Evolutionary conservation across 1,140 invertebrate species (phyloP).

Genomic region (Saccostrea glomerata): DNA sequence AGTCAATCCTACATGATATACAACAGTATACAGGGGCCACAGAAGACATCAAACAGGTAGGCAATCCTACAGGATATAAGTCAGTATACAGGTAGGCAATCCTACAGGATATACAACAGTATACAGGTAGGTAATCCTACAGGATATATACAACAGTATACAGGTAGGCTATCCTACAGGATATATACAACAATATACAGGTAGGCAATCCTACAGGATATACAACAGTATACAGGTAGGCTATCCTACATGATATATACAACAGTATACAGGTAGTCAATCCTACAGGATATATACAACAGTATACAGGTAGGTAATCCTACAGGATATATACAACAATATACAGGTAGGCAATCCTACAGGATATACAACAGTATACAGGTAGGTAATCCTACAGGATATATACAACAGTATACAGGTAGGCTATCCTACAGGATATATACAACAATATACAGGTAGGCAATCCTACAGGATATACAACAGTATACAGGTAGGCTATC

Average conservation of each 20-base stretch:
- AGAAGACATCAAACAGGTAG: slow-evolving; percentile 58
- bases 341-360: slow-evolving; percentile 20
- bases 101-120: not conserved
- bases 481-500: too few species aligned
- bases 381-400: too few species aligned
- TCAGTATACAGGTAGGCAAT: not conserved
- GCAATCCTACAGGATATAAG: not conserved
- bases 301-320: not conserved
- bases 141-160: slow-evolving; percentile 12
- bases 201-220: slow-evolving; percentile 27
- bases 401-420: too few species aligned
- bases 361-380: too few species aligned
- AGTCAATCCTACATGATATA: slow-evolving; percentile 52
- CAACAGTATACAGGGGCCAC: slow-evolving; percentile 58
- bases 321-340: slow-evolving; percentile 21
- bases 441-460: too few species aligned
- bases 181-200: slow-evolving; percentile 12
- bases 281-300: slow-evolving; percentile 40
- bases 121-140: slow-evolving; percentile 5
- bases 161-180: not conserved
- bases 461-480: too few species aligned
- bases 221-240: slow-evolving; percentile 57
- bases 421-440: too few species aligned
- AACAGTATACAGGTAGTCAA: not conserved
- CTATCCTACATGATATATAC: not conserved